Percentiles rank a stretch among this genome's conserved stretches.
Evolutionary conservation across 2,888 invertebrate species (phyloP).

Genomic region (Diabrotica balteata): DNA sequence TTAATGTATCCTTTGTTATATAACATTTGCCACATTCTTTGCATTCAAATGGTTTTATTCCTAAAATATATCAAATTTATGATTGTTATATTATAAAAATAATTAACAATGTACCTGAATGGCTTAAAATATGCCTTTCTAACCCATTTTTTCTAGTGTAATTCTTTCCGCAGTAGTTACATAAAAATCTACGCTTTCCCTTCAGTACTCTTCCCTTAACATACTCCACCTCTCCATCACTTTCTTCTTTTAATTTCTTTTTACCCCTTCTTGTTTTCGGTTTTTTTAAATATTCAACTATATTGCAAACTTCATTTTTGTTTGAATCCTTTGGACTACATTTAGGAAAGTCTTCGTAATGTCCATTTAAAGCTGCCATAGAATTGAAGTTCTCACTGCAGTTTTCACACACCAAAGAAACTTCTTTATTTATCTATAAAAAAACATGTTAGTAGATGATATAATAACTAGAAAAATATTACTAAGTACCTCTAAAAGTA

Average conservation of each 20-base stretch:
- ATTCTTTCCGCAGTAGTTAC: slow-evolving; percentile 39
- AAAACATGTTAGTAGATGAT: background rate
- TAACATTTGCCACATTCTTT: slow-evolving; percentile 40
- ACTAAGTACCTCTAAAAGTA: slow-evolving; percentile 13
- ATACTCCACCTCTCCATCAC: slow-evolving; percentile 29
- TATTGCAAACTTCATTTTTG: slow-evolving; percentile 22
- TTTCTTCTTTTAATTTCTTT: slow-evolving; percentile 20
- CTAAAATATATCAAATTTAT: background rate
- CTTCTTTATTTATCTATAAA: slow-evolving; percentile 24
- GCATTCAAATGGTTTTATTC: slow-evolving; percentile 40
- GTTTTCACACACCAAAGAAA: slow-evolving; percentile 30
- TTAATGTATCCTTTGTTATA: slow-evolving; percentile 40
- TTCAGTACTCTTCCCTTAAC: slow-evolving; percentile 37
- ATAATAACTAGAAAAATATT: background rate
- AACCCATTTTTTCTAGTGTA: slow-evolving; percentile 41
- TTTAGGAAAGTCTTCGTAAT: slow-evolving; percentile 31
- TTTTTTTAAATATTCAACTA: slow-evolving; percentile 33
- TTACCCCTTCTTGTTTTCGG: slow-evolving; percentile 21
- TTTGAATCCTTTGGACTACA: slow-evolving; percentile 29
- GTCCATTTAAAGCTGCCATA: slow-evolving; percentile 24
- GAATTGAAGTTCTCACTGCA: slow-evolving; percentile 34
- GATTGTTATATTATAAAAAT: no score
- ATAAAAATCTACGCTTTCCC: slow-evolving; percentile 36
- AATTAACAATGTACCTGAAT: slow-evolving; percentile 22
- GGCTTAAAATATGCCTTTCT: slow-evolving; percentile 39